phyloP scores from a whole-genome alignment of 2,113 vertebrate genomes.

The Eubucco bourcierii region DNA sequence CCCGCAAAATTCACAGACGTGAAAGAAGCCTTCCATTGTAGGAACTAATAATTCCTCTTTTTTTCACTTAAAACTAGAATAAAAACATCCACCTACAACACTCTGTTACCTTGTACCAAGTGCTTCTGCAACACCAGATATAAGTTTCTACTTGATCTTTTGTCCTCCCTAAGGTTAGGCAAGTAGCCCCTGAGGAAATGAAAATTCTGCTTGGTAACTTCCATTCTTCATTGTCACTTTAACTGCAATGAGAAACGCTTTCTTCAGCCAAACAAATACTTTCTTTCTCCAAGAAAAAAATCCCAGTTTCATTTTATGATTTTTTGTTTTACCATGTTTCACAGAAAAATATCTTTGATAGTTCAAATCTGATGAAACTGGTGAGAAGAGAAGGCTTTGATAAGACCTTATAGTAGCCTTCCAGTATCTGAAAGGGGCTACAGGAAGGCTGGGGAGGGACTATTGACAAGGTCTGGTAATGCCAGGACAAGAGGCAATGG shows the following conservation, averaged over 20 bases:
- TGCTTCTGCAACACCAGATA: not conserved
- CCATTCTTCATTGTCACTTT: not conserved
- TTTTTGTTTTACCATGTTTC: too few relatives aligned
- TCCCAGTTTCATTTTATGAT: too few relatives aligned
- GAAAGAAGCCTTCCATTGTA: not conserved
- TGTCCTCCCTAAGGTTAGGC: not conserved
- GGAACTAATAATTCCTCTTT: not conserved
- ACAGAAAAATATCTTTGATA: too few relatives aligned
- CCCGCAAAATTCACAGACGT: not conserved
- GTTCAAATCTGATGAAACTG: too few relatives aligned
- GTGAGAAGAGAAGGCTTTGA: too few relatives aligned
- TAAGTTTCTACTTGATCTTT: not conserved
- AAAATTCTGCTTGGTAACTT: not conserved
- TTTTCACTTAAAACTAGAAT: not conserved
- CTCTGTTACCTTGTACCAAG: not conserved
- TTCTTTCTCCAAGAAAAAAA: not conserved
- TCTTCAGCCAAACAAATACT: too few relatives aligned
- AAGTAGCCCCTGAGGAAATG: not conserved
- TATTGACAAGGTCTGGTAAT: too few relatives aligned
- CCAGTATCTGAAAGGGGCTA: too few relatives aligned
- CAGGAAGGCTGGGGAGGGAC: too few relatives aligned
- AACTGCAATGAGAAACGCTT: not conserved
- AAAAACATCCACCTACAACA: not conserved
- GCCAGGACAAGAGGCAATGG: too few relatives aligned
- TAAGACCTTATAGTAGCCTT: too few relatives aligned